Evolutionary conservation across 2,888 invertebrate genomes (phyloP).

Genomic region (Dryocosmus kuriphilus): DNA sequence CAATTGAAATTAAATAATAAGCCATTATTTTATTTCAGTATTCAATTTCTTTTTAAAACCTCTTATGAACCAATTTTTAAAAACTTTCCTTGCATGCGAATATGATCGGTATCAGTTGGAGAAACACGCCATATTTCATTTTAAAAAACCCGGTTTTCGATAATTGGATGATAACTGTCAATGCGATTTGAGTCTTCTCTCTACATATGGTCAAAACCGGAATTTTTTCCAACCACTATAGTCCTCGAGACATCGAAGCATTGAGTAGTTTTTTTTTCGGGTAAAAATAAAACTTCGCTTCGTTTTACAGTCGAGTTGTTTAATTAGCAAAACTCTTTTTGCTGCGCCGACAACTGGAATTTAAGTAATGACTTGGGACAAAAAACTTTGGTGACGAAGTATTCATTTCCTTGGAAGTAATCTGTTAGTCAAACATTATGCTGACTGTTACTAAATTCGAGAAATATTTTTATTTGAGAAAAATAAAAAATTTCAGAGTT

Average conservation of each 20-base stretch:
- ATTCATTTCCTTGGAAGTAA: background rate
- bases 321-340: slow-evolving; percentile 19
- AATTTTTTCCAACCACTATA: background rate
- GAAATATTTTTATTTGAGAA: background rate
- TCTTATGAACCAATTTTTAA: background rate
- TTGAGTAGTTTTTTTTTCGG: background rate
- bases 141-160: slow-evolving; percentile 67
- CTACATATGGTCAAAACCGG: background rate
- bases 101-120: slow-evolving; percentile 5
- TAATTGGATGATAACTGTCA: slow-evolving; percentile 68
- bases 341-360: background rate
- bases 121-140: slow-evolving; percentile 59
- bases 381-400: slow-evolving; percentile 4
- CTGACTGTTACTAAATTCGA: background rate
- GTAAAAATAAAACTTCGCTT: slow-evolving; percentile 9
- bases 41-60: too few relatives aligned
- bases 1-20: too few relatives aligned
- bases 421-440: background rate
- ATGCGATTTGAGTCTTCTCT: slow-evolving; percentile 1
- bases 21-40: too few relatives aligned
- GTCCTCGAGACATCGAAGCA: background rate
- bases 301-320: background rate
- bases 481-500: background rate
- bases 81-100: background rate
- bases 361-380: background rate